These are phyloP conservation scores for Chaenocephalus aceratus DNA, from an alignment of 2,113 vertebrate genomes.

Conservation along the genomic window DNA sequence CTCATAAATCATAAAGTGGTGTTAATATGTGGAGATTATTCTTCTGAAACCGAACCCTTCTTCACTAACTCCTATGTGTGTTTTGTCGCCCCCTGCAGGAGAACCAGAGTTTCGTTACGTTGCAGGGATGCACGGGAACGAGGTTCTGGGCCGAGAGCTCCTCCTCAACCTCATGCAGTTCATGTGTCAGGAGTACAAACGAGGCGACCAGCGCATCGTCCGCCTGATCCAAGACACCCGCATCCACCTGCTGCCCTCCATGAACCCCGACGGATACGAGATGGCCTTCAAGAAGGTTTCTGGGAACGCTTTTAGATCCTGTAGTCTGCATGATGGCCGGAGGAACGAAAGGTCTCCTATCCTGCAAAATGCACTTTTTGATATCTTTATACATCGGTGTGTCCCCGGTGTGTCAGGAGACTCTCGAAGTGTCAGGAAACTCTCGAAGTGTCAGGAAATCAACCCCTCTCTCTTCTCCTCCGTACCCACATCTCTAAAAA, in stretches of 20 bases:
- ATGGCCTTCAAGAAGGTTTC: slow-evolving; percentile 90
- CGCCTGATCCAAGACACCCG: slow-evolving; percentile 90
- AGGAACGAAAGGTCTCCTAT: too few species aligned
- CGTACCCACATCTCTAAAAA: too few species aligned
- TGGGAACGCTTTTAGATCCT: neutral
- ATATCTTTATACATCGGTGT: too few species aligned
- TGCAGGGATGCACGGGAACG: slow-evolving; percentile 94
- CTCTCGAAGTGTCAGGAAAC: too few species aligned
- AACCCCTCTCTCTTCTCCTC: too few species aligned
- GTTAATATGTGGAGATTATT: too few species aligned
- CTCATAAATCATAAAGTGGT: too few species aligned
- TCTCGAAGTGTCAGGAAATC: too few species aligned
- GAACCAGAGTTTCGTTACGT: slow-evolving; percentile 96
- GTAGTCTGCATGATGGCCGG: neutral
- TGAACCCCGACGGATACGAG: slow-evolving; percentile 96
- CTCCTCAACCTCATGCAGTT: slow-evolving; percentile 94
- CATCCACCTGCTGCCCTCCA: slow-evolving; percentile 93
- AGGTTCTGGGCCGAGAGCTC: slow-evolving; percentile 92
- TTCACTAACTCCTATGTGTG: neutral
- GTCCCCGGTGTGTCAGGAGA: too few species aligned
- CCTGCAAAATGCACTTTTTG: too few species aligned
- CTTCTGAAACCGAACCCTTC: too few species aligned
- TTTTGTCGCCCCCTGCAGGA: slow-evolving; percentile 80
- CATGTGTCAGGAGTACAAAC: slow-evolving; percentile 91
- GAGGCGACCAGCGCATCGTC: slow-evolving; percentile 87